phyloP scores from a whole-genome alignment of 2,888 invertebrate species.

The Sycophila texana region DNA sequence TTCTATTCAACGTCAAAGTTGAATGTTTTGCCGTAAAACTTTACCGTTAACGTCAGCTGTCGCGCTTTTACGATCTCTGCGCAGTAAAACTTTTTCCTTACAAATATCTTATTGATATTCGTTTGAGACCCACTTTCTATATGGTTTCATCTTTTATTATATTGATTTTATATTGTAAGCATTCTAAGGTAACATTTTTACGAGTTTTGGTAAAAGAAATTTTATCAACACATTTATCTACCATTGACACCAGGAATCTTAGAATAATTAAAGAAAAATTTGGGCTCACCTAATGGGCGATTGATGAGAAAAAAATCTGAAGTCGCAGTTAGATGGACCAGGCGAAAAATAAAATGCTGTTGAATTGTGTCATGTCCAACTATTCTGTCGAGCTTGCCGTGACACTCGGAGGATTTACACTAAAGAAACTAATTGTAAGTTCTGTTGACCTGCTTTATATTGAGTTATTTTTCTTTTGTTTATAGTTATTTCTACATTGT shows the following conservation, averaged over 20 bases:
- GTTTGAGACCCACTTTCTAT: slow-evolving; percentile 16
- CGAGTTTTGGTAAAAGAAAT: no score
- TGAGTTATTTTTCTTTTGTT: no score
- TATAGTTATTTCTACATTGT: no score
- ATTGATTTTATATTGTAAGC: not conserved
- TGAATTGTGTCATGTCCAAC: not conserved
- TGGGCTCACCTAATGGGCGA: slow-evolving; percentile 13
- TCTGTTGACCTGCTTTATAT: no score
- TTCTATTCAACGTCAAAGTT: slow-evolving; percentile 20
- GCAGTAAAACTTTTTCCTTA: slow-evolving; percentile 22
- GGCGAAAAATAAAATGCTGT: not conserved
- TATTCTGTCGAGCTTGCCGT: not conserved
- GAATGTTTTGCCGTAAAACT: slow-evolving; percentile 26
- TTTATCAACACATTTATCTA: no score
- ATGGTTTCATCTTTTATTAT: slow-evolving; percentile 17
- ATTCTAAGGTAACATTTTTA: no score
- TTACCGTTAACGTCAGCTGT: slow-evolving; percentile 40
- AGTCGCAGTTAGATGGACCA: not conserved
- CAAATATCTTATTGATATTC: slow-evolving; percentile 34
- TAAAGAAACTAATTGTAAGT: no score
- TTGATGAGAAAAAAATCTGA: slow-evolving; percentile 7
- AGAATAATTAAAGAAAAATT: no score
- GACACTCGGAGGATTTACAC: no score
- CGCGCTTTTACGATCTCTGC: not conserved
- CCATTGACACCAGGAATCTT: no score